These are phyloP conservation scores for Antheraea pernyi DNA, from an alignment of 1,140 invertebrate species.

Conservation along the genomic window DNA sequence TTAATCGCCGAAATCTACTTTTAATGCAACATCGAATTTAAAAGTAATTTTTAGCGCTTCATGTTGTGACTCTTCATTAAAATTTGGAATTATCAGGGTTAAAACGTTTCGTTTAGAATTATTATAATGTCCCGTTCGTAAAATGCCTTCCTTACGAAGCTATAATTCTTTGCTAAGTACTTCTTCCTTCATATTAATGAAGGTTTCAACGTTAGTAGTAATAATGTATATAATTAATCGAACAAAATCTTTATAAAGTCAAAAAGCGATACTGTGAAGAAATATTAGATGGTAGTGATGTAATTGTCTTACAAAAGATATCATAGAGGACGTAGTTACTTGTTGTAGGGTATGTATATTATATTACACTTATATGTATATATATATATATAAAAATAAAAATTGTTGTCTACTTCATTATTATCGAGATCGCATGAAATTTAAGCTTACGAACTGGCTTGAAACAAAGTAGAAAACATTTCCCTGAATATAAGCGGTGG, in stretches of 20 bases:
- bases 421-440: slow-evolving; percentile 36
- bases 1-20: slow-evolving; percentile 39
- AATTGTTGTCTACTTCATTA: slow-evolving; percentile 56
- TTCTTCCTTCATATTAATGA: slow-evolving; percentile 55
- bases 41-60: slow-evolving; percentile 64
- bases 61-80: slow-evolving; percentile 68
- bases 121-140: slow-evolving; percentile 6
- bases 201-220: not conserved
- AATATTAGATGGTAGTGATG: slow-evolving; percentile 65
- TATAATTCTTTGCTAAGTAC: slow-evolving; percentile 57
- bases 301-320: slow-evolving; percentile 71
- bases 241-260: slow-evolving; percentile 72
- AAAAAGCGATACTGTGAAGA: slow-evolving; percentile 78
- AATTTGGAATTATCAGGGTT: slow-evolving; percentile 76
- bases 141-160: slow-evolving; percentile 43
- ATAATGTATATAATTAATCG: slow-evolving; percentile 48
- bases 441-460: slow-evolving; percentile 33
- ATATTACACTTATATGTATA: slow-evolving; percentile 30
- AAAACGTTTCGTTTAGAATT: slow-evolving; percentile 36
- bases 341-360: slow-evolving; percentile 55
- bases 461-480: not conserved
- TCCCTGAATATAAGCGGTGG: not conserved
- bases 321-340: slow-evolving; percentile 70
- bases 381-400: slow-evolving; percentile 28
- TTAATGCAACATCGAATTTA: slow-evolving; percentile 74